These are phyloP conservation scores for Cirrhinus mrigala DNA, from an alignment of 2,797 vertebrate genomes.

Conservation along the genomic window DNA sequence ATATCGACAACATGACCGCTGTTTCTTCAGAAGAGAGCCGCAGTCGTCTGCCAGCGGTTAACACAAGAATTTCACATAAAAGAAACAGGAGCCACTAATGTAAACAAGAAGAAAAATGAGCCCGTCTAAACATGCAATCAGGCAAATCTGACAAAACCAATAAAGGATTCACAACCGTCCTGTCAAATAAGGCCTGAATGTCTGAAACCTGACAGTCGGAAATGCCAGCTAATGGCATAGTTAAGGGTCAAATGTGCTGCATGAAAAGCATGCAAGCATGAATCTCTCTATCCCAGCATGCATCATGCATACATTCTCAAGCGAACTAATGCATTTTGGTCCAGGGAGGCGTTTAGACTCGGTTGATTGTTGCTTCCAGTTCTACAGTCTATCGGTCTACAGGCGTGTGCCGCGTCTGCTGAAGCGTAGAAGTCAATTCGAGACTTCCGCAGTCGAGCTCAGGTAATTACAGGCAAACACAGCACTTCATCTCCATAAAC, in stretches of 20 bases:
- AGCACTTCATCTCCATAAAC: slow-evolving; percentile 50
- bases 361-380: neutral
- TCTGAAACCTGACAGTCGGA: neutral
- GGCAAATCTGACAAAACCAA: neutral
- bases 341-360: neutral
- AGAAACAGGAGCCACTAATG: slow-evolving; percentile 3
- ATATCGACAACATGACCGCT: neutral
- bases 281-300: neutral
- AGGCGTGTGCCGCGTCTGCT: neutral
- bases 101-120: neutral
- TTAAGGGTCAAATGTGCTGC: neutral
- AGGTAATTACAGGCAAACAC: slow-evolving; percentile 40
- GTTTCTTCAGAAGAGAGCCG: slow-evolving; percentile 4
- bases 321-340: neutral
- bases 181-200: neutral
- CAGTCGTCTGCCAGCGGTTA: neutral
- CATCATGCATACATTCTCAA: neutral
- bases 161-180: neutral
- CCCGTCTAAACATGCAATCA: neutral
- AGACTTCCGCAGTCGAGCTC: neutral
- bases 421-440: neutral
- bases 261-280: neutral
- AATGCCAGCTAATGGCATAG: neutral
- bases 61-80: neutral
- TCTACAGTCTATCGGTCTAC: neutral